Percentiles rank a stretch among this genome's conserved stretches.
Evolutionary conservation across 2,113 vertebrate genomes (phyloP).

Genomic region (Aplodontia rufa): DNA sequence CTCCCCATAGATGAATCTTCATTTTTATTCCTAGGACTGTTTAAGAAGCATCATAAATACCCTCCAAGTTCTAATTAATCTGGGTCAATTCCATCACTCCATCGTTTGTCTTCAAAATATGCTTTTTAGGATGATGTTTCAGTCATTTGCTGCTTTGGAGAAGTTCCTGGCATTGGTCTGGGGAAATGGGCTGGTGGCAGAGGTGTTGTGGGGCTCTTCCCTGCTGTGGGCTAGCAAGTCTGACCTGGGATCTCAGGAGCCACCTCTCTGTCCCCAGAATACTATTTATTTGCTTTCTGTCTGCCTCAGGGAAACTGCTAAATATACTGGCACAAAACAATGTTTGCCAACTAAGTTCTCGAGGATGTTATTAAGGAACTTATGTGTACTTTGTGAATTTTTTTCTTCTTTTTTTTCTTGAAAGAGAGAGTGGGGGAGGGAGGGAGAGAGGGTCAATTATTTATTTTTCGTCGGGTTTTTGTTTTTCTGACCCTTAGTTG

Average conservation of each 20-base stretch:
- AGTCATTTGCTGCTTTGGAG: no score
- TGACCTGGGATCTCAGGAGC: neutral
- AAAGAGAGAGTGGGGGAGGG: no score
- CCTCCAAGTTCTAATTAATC: neutral
- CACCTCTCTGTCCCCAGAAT: neutral
- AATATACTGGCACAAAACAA: neutral
- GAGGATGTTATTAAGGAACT: neutral
- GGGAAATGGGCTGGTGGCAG: neutral
- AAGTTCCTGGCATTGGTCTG: neutral
- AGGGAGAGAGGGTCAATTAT: no score
- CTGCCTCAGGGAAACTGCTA: neutral
- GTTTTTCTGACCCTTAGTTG: no score
- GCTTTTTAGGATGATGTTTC: neutral
- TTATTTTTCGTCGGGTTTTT: no score
- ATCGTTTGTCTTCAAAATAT: neutral
- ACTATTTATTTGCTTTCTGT: neutral
- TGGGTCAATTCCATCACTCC: neutral
- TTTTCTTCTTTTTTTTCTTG: no score
- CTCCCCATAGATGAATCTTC: neutral
- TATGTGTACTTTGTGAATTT: neutral
- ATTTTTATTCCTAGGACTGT: neutral
- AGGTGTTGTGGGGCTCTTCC: neutral
- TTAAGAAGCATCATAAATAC: neutral
- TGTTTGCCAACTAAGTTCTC: neutral
- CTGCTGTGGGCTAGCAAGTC: neutral